Evolutionary conservation across 2,113 vertebrate genomes (phyloP), one percentile per base, ranked within the genome.

Genomic region (Blennius ocellaris): DNA sequence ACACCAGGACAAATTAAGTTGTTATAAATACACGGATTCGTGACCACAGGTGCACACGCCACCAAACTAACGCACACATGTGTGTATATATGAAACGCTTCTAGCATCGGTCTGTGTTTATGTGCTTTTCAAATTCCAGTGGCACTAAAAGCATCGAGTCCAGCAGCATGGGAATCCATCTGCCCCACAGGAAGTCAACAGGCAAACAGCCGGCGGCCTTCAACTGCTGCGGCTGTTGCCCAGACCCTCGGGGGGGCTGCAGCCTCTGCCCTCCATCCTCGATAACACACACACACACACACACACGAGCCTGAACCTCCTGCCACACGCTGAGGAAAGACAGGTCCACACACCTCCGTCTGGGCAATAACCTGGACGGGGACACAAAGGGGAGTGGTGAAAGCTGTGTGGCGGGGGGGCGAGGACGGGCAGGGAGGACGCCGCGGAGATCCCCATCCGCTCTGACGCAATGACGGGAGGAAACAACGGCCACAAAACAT

Each of bases 181-280:
- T 76, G 65, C 73, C 58, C 66, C 40, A 77, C 76, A 90, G 88
- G 87, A 88, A 87, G 86, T 80, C 78, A 86, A 67, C 76, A 68
- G 64, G 44, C 57, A 65, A 87, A 77, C 88, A 90, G 82, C 81
- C 60, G 66, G 12, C 49, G n/a, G 7, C 74, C 82, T 70, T 81
- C 80, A 82, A 81, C 80, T 43, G 73, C 69, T 64, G 69, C 69
- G 30, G 80, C 81, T 86, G 87, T 66, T 76, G 65, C 59, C 43
- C 72, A 47, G 69, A 66, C 54, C 79, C 74, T 16, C n/a, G 15
- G 82, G 83, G 83, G 76, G 51, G 56, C 10, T 5, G 0, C 48
- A 48, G 73, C 74, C 70, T 74, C 54, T 58, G 5, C 51, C 66
- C 56, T 30, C n/a, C 59, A 56, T 69, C 76, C 21, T 55, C 78